Conservation (phyloP, 2,113 vertebrate species). For the Syngnathus typhle region DNA sequence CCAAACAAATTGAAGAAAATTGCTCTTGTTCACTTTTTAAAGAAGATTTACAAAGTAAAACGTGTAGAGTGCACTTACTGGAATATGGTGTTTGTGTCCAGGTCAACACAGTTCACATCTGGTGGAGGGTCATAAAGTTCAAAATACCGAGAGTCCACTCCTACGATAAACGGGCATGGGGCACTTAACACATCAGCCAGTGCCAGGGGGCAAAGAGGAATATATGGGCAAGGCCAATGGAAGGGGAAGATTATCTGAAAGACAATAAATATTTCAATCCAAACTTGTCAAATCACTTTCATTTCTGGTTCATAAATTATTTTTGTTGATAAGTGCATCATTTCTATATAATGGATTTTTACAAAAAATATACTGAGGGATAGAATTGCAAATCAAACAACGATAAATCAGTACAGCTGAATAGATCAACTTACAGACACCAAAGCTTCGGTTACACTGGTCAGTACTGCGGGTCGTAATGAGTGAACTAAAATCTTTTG, state of each 20-base stretch:
- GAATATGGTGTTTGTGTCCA: slow-evolving; percentile 98
- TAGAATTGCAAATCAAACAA: not conserved
- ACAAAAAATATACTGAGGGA: not conserved
- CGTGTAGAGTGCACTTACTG: slow-evolving; percentile 75
- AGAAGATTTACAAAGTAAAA: not conserved
- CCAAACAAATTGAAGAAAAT: too few species aligned
- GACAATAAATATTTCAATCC: slow-evolving; percentile 6
- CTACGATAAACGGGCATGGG: slow-evolving; percentile 95
- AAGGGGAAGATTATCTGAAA: slow-evolving; percentile 97
- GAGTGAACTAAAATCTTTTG: slow-evolving; percentile 98
- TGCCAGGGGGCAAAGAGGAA: slow-evolving; percentile 93
- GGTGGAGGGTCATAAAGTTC: slow-evolving; percentile 94
- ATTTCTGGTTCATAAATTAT: not conserved
- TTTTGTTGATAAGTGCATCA: too few species aligned
- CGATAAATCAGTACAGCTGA: not conserved
- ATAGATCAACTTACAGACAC: slow-evolving; percentile 82
- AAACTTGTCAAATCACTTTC: not conserved
- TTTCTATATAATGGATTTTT: too few species aligned
- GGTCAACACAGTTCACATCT: slow-evolving; percentile 94
- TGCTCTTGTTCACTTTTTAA: not conserved
- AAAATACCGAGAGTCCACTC: slow-evolving; percentile 97
- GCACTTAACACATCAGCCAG: slow-evolving; percentile 93
- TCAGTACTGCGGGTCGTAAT: slow-evolving; percentile 89
- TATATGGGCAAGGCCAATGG: slow-evolving; percentile 96
- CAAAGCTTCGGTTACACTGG: slow-evolving; percentile 93